Base-by-base conservation (phyloP, 2,797 vertebrate genomes). In the Bradypus variegatus region DNA sequence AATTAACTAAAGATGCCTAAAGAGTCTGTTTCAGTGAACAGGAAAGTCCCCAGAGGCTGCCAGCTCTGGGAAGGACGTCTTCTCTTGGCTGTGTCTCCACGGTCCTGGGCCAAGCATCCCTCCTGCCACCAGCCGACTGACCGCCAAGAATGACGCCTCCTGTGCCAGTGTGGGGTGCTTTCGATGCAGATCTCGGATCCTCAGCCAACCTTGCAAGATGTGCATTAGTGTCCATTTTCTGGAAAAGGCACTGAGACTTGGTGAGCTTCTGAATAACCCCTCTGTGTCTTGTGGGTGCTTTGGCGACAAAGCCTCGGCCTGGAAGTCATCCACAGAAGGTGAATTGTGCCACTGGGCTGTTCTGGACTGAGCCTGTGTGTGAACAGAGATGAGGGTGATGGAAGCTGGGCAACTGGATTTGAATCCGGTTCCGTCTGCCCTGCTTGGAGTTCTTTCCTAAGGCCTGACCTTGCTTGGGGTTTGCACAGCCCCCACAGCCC, bases 151-250 rank as follows among this genome's bases (percentile, higher is more conserved):
- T 3, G 25, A 11, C 0, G 1, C 33, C 16, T 64, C 58, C 53
- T 1, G 11, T 11, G 3, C 10, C 1, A 13, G 29, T 6, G 8
- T 8, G 33, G 21, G 36, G 13, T 0, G 2, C 36, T 36, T 19
- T n/a, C 80, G 70, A 2, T 13, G 5, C 4, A 1, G 0, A 11
- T 29, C 29, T 31, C 55, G 38, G 27, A 23, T 48, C 15, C 5
- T 73, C 4, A 2, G 8, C 18, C 19, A n/a, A 0, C 6, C 16
- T 8, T 9, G 5, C 21, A 21, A 27, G 38, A 9, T 2, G 0
- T 16, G 1, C 45, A 18, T 10, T n/a, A 33, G 25, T 45, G 23
- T 73, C 8, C 9, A 3, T 85, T 72, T 89, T 77, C 9, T 5
- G 33, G 18, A 62, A 60, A 16, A 36, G 70, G 64, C 1, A 0